These are phyloP conservation scores for Brachynemurus nebulosus DNA, from an alignment of 2,888 invertebrate species.

Conservation along the genomic window DNA sequence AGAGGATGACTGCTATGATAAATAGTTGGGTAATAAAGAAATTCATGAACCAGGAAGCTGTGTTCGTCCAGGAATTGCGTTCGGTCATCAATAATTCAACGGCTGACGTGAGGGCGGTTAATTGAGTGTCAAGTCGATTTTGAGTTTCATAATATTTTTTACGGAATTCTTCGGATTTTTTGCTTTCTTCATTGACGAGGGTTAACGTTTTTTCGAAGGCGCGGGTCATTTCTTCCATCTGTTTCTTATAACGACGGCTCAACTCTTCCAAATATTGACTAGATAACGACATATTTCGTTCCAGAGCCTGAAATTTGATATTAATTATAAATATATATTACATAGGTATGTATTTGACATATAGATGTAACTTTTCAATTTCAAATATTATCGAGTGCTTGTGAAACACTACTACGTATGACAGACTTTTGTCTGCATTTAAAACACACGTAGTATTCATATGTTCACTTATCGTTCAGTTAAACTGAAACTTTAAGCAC, in stretches of 20 bases:
- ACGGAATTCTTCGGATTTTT: slow-evolving; percentile 64
- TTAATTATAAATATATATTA: slow-evolving; percentile 12
- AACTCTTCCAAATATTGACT: slow-evolving; percentile 94
- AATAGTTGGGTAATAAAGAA: slow-evolving; percentile 36
- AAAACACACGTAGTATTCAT: too few relatives aligned
- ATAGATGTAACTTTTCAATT: too few relatives aligned
- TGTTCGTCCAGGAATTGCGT: slow-evolving; percentile 47
- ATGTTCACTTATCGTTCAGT: too few relatives aligned
- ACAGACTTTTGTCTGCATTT: too few relatives aligned
- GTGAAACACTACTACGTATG: too few relatives aligned
- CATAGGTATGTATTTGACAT: too few relatives aligned
- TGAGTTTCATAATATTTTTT: slow-evolving; percentile 38
- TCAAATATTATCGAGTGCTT: too few relatives aligned
- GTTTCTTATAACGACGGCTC: slow-evolving; percentile 87
- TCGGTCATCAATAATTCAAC: slow-evolving; percentile 47
- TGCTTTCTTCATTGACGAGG: slow-evolving; percentile 57
- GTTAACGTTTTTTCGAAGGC: slow-evolving; percentile 65
- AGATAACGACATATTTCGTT: slow-evolving; percentile 92
- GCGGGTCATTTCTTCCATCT: slow-evolving; percentile 89
- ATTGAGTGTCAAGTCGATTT: slow-evolving; percentile 29
- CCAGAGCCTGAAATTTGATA: slow-evolving; percentile 54
- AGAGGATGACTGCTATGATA: slow-evolving; percentile 35
- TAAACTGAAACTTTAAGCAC: too few relatives aligned
- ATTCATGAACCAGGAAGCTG: slow-evolving; percentile 39
- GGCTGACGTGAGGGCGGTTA: slow-evolving; percentile 44